phyloP scores from a whole-genome alignment of 92 coral and sea anemone species.

The Phenganax subtilis region DNA sequence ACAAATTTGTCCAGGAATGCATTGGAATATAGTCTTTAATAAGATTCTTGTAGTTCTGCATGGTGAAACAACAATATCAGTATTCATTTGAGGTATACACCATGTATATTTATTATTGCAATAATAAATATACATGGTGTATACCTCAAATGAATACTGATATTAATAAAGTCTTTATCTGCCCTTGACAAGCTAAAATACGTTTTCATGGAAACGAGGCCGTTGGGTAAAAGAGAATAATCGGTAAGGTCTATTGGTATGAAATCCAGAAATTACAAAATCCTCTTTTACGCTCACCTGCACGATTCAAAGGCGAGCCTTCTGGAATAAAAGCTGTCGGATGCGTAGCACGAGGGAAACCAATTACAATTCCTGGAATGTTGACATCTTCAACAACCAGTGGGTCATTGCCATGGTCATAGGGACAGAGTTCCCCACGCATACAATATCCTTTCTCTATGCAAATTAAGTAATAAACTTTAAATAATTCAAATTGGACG shows the following conservation, averaged over 20 bases:
- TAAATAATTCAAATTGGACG: too few relatives aligned
- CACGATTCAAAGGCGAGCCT: constrained; percentile 52
- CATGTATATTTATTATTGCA: too few relatives aligned
- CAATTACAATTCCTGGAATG: constrained; percentile 73
- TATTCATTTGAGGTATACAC: too few relatives aligned
- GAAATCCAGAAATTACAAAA: constrained; percentile 55
- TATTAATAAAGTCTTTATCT: too few relatives aligned
- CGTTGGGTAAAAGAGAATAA: not conserved
- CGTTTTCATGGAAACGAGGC: too few relatives aligned
- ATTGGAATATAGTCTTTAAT: too few relatives aligned
- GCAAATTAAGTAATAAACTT: not conserved
- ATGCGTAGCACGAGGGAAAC: constrained; percentile 61
- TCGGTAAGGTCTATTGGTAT: constrained; percentile 20
- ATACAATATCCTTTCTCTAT: constrained; percentile 96
- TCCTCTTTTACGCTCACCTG: constrained; percentile 53
- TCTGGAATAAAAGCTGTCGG: constrained; percentile 74
- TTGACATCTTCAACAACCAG: constrained; percentile 85
- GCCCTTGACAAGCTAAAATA: too few relatives aligned
- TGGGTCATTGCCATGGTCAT: constrained; percentile 98
- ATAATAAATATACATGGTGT: too few relatives aligned
- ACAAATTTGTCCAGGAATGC: too few relatives aligned
- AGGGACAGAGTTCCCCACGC: constrained; percentile 93
- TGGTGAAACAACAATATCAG: too few relatives aligned
- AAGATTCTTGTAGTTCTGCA: too few relatives aligned
- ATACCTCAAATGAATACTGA: too few relatives aligned